Conservation (phyloP, 1,140 invertebrate genomes). For the Aphelinus certus region DNA sequence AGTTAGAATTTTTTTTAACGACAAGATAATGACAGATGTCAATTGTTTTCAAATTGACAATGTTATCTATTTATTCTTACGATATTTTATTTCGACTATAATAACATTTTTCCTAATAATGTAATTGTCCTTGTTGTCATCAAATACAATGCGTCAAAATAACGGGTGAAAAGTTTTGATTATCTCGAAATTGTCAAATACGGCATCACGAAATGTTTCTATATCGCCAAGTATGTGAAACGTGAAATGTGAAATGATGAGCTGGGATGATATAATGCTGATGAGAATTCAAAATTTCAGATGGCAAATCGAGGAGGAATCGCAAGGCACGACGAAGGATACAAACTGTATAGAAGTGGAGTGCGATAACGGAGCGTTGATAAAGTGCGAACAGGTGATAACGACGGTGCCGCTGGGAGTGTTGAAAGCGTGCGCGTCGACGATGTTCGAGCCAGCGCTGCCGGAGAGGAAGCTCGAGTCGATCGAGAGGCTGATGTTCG, state of each 20-base stretch:
- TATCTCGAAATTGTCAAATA: not conserved
- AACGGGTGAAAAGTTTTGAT: not conserved
- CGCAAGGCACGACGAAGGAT: conserved; percentile 32
- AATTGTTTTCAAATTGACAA: no score
- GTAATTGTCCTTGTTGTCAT: no score
- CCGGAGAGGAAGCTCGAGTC: conserved; percentile 86
- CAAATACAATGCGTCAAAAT: no score
- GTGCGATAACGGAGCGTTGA: conserved; percentile 80
- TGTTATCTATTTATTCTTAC: no score
- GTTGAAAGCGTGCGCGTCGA: conserved; percentile 79
- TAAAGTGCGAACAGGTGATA: conserved; percentile 87
- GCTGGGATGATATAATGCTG: no score
- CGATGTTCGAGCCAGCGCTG: conserved; percentile 84
- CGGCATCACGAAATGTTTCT: not conserved
- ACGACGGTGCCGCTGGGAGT: conserved; percentile 92
- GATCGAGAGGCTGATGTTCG: conserved; percentile 87
- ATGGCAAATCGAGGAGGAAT: conserved; percentile 44
- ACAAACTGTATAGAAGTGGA: conserved; percentile 70
- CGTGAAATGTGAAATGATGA: no score
- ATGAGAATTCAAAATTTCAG: conserved; percentile 39
- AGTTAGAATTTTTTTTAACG: no score
- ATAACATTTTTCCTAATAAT: no score
- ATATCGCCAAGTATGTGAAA: no score
- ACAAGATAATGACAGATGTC: no score
- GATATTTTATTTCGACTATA: no score